Conservation (phyloP, 2,113 vertebrate genomes). For the Neotoma lepida region DNA sequence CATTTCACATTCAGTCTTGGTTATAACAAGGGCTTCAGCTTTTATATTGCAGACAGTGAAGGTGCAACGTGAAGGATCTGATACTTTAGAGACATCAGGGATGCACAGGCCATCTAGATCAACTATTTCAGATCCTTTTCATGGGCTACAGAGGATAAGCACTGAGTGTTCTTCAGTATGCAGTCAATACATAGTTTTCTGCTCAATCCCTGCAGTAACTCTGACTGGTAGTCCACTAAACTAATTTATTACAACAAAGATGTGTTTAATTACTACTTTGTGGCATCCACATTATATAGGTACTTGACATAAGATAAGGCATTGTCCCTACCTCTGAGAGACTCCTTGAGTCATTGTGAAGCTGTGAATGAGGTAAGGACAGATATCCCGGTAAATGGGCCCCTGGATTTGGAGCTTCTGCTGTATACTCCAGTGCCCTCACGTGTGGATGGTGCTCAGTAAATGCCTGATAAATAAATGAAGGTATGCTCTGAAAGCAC, state of each 20-base stretch:
- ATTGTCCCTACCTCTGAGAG: constrained; percentile 22
- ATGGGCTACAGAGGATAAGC: background rate
- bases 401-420: background rate
- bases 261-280: constrained; percentile 33
- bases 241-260: constrained; percentile 43
- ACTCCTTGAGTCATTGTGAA: background rate
- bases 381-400: background rate
- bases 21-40: background rate
- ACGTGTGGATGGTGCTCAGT: background rate
- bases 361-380: background rate
- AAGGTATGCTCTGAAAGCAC: background rate
- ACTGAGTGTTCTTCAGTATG: background rate
- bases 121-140: background rate
- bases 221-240: background rate
- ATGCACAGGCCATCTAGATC: background rate
- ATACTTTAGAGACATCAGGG: background rate
- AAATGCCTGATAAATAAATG: constrained; percentile 5
- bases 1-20: background rate
- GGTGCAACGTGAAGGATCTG: background rate
- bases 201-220: background rate
- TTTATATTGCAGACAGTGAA: background rate
- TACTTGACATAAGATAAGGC: constrained; percentile 17
- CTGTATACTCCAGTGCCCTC: background rate
- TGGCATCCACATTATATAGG: background rate
- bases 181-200: background rate